Conservation (phyloP, 1,140 invertebrate genomes). For the Panulirus ornatus region DNA sequence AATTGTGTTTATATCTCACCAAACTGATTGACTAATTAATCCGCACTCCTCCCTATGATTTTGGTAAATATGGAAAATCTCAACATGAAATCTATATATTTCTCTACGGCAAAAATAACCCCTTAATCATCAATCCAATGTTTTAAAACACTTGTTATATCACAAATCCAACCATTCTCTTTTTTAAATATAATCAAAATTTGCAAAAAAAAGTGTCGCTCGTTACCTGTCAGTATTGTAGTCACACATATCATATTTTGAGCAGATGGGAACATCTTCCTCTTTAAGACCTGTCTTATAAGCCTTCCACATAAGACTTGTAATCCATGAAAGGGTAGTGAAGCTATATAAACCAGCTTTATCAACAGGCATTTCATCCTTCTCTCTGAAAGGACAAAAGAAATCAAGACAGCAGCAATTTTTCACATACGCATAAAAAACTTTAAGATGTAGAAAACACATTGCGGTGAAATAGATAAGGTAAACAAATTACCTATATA, state of each 20-base stretch:
- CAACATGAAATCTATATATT: background rate
- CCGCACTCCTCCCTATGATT: background rate
- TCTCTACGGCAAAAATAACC: background rate
- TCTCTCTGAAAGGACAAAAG: conserved; percentile 51
- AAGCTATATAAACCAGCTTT: conserved; percentile 81
- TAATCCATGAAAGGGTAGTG: conserved; percentile 82
- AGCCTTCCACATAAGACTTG: conserved; percentile 81
- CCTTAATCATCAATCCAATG: background rate
- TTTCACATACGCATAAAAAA: too few species aligned
- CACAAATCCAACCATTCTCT: too few species aligned
- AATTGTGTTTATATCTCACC: too few species aligned
- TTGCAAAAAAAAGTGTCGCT: conserved; percentile 44
- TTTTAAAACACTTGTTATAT: background rate
- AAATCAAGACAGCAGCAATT: too few species aligned
- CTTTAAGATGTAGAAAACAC: too few species aligned
- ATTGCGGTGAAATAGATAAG: too few species aligned
- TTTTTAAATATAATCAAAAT: background rate
- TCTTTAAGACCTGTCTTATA: conserved; percentile 79
- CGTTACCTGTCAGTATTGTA: conserved; percentile 79
- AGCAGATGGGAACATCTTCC: conserved; percentile 80
- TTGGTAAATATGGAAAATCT: background rate
- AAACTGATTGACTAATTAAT: too few species aligned
- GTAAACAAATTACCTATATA: too few species aligned
- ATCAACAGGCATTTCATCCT: conserved; percentile 79
- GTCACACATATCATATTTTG: conserved; percentile 80